phyloP scores from a whole-genome alignment of 1,140 invertebrate species.

The Sinonovacula constricta region DNA sequence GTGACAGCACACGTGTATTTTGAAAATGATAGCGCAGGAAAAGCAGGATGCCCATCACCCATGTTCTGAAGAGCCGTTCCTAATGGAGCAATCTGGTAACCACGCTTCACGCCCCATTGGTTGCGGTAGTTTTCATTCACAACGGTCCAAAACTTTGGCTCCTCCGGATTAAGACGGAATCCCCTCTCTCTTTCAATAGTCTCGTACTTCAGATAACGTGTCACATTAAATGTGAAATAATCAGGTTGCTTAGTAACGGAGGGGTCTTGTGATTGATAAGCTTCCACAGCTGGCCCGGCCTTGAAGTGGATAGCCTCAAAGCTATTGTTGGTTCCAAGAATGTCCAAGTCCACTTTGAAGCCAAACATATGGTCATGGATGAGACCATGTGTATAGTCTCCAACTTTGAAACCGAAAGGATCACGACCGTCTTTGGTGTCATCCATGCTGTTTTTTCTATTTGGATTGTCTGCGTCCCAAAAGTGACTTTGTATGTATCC shows the following conservation, averaged over 20 bases:
- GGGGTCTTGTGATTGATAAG: constrained; percentile 14
- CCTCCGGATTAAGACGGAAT: neutral
- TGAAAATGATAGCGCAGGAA: neutral
- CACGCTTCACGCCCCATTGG: constrained; percentile 29
- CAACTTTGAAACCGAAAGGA: constrained; percentile 56
- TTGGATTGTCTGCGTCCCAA: constrained; percentile 34
- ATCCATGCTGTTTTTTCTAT: neutral
- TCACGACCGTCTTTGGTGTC: neutral
- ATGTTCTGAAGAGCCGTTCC: neutral
- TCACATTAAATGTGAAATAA: constrained; percentile 32
- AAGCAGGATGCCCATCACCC: neutral
- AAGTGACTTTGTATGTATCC: constrained; percentile 54
- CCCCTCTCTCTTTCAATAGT: constrained; percentile 12
- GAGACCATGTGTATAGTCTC: constrained; percentile 45
- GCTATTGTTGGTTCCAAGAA: constrained; percentile 56
- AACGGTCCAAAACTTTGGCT: constrained; percentile 23
- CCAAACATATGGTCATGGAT: constrained; percentile 66
- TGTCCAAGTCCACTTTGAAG: constrained; percentile 66
- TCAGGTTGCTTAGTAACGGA: neutral
- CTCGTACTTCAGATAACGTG: constrained; percentile 25
- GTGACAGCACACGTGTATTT: constrained; percentile 13
- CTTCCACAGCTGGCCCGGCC: constrained; percentile 23
- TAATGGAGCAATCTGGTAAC: constrained; percentile 23
- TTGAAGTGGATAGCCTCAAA: constrained; percentile 52
- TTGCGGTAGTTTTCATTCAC: constrained; percentile 33